phyloP scores from a whole-genome alignment of 35 echinoderm and acorn worm species.

The Apostichopus californicus region DNA sequence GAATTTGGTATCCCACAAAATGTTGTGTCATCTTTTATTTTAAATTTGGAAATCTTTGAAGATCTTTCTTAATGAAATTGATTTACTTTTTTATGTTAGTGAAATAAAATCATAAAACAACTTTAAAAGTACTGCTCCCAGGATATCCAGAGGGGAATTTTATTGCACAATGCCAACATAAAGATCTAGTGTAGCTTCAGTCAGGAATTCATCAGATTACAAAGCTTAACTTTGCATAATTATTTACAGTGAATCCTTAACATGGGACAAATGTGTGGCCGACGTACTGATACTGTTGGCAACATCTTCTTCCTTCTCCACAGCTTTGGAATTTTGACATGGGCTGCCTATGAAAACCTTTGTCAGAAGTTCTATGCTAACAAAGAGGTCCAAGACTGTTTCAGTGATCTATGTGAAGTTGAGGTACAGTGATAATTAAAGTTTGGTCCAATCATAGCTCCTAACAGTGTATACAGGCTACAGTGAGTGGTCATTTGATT shows the following conservation, averaged over 20 bases:
- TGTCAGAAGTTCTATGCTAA: constrained; percentile 8
- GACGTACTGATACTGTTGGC: background rate
- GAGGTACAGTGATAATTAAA: background rate
- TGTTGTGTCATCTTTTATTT: too few species aligned
- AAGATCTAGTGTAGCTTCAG: too few species aligned
- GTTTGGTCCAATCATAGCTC: background rate
- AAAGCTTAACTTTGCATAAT: background rate
- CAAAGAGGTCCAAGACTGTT: constrained; percentile 5
- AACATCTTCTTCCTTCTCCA: background rate
- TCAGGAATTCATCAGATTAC: background rate
- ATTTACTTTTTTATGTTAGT: too few species aligned
- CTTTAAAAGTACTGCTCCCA: background rate
- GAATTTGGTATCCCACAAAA: background rate
- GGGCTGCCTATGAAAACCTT: constrained; percentile 4
- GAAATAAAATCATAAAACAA: too few species aligned
- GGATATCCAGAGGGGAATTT: background rate
- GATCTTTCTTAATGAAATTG: too few species aligned
- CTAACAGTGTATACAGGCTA: background rate
- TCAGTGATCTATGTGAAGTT: background rate
- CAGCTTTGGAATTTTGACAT: background rate
- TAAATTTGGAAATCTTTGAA: too few species aligned
- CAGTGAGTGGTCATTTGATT: background rate
- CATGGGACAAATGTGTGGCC: background rate
- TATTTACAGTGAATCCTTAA: background rate
- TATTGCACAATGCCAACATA: background rate